Evolutionary conservation across 2,113 vertebrate species (phyloP).

Genomic region (Prunella fulvescens): DNA sequence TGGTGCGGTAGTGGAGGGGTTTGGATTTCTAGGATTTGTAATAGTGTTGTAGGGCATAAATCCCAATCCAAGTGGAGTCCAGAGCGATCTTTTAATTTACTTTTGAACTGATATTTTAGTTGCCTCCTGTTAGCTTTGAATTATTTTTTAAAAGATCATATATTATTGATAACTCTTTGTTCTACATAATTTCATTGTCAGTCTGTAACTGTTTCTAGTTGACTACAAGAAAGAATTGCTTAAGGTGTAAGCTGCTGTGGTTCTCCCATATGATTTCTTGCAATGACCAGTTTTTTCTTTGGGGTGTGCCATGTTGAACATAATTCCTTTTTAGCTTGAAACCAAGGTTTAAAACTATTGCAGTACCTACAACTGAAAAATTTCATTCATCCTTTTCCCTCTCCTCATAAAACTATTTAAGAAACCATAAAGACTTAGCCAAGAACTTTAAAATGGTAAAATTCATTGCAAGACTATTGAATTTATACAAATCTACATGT

Average conservation of each 20-base stretch:
- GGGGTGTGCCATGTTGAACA: background rate
- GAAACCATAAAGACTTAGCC: conserved; percentile 7
- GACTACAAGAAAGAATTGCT: background rate
- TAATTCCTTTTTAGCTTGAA: conserved; percentile 6
- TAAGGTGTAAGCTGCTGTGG: background rate
- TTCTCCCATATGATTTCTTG: background rate
- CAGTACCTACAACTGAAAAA: background rate
- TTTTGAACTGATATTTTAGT: background rate
- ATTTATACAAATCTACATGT: background rate
- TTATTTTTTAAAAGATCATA: background rate
- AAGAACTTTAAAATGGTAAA: background rate
- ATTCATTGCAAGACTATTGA: background rate
- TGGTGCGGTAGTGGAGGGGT: background rate
- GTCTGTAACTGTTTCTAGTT: background rate
- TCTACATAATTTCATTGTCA: background rate
- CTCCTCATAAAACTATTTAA: background rate
- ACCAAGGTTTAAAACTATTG: background rate
- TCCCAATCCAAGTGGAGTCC: background rate
- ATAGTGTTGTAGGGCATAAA: background rate
- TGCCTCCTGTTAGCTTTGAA: background rate
- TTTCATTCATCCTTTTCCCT: background rate
- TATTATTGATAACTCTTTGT: background rate
- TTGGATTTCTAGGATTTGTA: background rate
- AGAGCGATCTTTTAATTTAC: background rate
- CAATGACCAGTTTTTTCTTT: background rate